Evolutionary conservation across 2,113 vertebrate genomes (phyloP).

Genomic region (Micronisus gabar): DNA sequence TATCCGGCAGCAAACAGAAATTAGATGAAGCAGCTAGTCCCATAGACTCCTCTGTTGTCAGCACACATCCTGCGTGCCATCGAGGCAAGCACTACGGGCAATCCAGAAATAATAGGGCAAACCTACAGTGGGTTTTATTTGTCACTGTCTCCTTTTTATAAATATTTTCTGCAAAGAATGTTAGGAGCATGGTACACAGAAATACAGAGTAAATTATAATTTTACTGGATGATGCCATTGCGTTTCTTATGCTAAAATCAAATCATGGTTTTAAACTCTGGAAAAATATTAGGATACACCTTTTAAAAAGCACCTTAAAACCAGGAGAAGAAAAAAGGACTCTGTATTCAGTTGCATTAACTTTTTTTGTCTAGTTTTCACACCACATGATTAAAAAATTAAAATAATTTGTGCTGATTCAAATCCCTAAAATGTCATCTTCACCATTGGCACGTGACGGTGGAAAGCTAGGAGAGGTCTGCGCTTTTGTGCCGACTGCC

Average conservation of each 20-base stretch:
- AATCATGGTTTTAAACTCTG: background rate
- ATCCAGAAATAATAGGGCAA: background rate
- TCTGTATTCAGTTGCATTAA: background rate
- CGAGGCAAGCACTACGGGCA: background rate
- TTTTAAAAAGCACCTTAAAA: background rate
- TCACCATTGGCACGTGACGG: background rate
- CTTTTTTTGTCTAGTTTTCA: background rate
- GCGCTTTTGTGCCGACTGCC: background rate
- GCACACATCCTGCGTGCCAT: background rate
- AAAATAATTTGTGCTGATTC: background rate
- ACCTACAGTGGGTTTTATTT: background rate
- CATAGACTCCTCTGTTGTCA: background rate
- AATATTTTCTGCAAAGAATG: background rate
- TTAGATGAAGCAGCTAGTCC: background rate
- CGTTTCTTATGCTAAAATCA: background rate
- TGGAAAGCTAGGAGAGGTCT: background rate
- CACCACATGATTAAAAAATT: background rate
- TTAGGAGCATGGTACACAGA: background rate
- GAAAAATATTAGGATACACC: background rate
- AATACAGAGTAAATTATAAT: background rate
- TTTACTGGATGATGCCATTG: background rate
- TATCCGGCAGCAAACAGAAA: conserved; percentile 21
- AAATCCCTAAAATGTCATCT: background rate
- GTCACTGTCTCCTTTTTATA: background rate
- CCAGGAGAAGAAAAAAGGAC: background rate